These are phyloP conservation scores for Torymus auratus DNA, from an alignment of 2,888 invertebrate species.

Conservation along the genomic window DNA sequence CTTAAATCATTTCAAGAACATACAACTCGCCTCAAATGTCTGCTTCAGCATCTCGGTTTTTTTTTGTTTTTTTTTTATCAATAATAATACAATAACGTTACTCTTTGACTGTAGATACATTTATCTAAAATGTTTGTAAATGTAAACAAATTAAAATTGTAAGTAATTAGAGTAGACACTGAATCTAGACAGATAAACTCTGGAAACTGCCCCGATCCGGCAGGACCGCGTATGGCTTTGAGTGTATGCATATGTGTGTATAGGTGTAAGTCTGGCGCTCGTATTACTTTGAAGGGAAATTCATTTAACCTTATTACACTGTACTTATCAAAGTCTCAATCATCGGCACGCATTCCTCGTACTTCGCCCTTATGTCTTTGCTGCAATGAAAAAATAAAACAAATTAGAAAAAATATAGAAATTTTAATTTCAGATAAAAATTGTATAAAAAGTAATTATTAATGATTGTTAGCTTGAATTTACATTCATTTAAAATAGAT, in stretches of 20 bases:
- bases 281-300: conserved; percentile 70
- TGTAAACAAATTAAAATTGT: conserved; percentile 75
- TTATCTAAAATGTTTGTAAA: conserved; percentile 74
- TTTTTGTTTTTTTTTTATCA: conserved; percentile 59
- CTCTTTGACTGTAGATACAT: conserved; percentile 72
- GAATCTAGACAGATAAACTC: conserved; percentile 74
- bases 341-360: conserved; percentile 92
- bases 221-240: conserved; percentile 69
- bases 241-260: conserved; percentile 63
- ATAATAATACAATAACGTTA: conserved; percentile 62
- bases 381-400: conserved; percentile 71
- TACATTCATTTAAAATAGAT: no score
- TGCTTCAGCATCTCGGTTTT: conserved; percentile 54
- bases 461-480: conserved; percentile 2
- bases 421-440: conserved; percentile 7
- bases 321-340: conserved; percentile 72
- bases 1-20: conserved; percentile 45
- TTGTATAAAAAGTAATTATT: not conserved
- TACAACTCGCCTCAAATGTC: conserved; percentile 56
- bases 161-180: conserved; percentile 73
- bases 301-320: conserved; percentile 72
- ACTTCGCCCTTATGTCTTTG: conserved; percentile 92
- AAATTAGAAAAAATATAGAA: not conserved
- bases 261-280: conserved; percentile 55
- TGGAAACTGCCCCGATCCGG: conserved; percentile 71